phyloP scores from a whole-genome alignment of 2,113 vertebrate species.

The Atlantisia rogersi region DNA sequence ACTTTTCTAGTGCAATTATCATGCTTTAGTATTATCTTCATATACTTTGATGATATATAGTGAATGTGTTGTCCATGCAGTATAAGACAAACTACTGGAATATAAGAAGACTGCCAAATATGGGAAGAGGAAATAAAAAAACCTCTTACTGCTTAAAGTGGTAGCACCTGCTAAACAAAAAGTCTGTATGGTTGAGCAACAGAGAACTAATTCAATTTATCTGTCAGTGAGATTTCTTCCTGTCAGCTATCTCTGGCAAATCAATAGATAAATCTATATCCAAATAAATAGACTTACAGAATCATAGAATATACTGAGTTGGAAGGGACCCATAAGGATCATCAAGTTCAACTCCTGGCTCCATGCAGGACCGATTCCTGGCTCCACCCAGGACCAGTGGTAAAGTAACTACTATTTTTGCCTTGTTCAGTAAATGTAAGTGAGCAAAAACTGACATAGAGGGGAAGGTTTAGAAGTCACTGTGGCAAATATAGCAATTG shows the following conservation, averaged over 20 bases:
- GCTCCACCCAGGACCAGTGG: background rate
- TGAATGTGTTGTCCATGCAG: background rate
- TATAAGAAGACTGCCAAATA: background rate
- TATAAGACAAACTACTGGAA: background rate
- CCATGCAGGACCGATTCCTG: no score
- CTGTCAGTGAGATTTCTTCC: background rate
- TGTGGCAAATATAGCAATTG: background rate
- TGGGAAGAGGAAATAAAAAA: background rate
- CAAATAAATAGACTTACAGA: background rate
- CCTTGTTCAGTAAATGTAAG: background rate
- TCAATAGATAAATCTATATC: constrained; percentile 1
- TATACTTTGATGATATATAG: background rate
- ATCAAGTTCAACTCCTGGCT: no score
- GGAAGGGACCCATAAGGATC: no score
- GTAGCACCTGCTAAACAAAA: background rate
- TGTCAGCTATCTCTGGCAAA: background rate
- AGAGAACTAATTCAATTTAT: background rate
- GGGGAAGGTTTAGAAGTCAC: background rate
- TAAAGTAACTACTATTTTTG: background rate
- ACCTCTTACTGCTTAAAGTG: background rate
- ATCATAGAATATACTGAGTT: no score
- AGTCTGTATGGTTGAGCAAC: background rate
- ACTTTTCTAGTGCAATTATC: background rate
- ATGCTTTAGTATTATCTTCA: background rate
- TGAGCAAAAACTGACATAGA: background rate